These are phyloP conservation scores for Alethe castanea DNA, from an alignment of 2,113 vertebrate genomes.

Conservation along the genomic window DNA sequence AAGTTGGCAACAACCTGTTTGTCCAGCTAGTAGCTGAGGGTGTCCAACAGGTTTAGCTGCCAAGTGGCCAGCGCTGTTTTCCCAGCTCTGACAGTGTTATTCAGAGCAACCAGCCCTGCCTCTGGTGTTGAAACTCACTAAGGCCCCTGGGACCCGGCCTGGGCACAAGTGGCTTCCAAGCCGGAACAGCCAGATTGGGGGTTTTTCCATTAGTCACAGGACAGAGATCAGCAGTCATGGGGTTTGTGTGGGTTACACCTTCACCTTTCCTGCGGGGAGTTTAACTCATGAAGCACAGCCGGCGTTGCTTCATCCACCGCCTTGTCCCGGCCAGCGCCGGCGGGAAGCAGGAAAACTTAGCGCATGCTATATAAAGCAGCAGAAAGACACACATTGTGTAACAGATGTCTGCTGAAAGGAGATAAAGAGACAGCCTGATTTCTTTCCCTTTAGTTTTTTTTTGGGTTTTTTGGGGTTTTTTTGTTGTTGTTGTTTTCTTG, in stretches of 20 bases:
- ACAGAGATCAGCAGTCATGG: background rate
- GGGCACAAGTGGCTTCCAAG: background rate
- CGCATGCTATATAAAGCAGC: background rate
- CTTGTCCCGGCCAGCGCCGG: background rate
- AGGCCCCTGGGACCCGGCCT: background rate
- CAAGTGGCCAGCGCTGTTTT: background rate
- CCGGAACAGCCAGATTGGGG: background rate
- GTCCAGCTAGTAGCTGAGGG: background rate
- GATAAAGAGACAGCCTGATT: background rate
- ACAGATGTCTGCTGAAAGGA: constrained; percentile 33
- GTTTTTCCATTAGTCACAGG: background rate
- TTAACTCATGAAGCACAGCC: background rate
- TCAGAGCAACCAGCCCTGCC: background rate
- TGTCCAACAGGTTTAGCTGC: background rate
- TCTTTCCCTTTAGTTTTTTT: background rate
- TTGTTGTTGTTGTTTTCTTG: background rate
- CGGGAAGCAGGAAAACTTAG: background rate
- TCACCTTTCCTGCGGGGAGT: background rate
- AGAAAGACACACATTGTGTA: constrained; percentile 9
- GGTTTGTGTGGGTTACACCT: background rate
- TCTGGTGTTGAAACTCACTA: background rate
- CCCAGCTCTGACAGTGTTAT: background rate
- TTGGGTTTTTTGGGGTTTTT: too few species aligned
- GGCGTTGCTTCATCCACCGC: background rate
- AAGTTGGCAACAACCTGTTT: background rate